Evolutionary conservation across 2,888 invertebrate species (phyloP).

Genomic region (Acleris cristana): DNA sequence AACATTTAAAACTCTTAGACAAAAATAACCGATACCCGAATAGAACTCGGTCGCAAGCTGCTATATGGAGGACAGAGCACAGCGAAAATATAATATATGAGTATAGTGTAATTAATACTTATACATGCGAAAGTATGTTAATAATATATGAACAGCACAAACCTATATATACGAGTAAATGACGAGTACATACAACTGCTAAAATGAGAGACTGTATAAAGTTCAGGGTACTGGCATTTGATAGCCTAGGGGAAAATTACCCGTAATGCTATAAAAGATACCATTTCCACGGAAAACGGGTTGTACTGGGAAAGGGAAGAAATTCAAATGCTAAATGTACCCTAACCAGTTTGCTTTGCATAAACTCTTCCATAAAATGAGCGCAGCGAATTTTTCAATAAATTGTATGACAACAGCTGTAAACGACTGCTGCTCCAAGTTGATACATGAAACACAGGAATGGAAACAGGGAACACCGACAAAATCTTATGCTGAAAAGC

Average conservation of each 20-base stretch:
- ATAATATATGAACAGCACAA: too few relatives aligned
- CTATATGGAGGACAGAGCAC: not conserved
- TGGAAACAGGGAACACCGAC: too few relatives aligned
- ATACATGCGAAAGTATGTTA: not conserved
- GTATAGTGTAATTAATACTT: not conserved
- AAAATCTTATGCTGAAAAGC: too few relatives aligned
- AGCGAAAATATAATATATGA: not conserved
- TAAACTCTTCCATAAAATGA: too few relatives aligned
- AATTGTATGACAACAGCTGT: too few relatives aligned
- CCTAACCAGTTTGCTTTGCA: too few relatives aligned
- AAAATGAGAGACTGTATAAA: not conserved
- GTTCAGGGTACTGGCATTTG: slow-evolving; percentile 30
- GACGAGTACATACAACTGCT: too few relatives aligned
- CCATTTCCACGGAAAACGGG: slow-evolving; percentile 17
- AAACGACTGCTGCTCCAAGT: too few relatives aligned
- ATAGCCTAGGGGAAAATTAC: slow-evolving; percentile 15
- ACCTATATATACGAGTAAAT: too few relatives aligned
- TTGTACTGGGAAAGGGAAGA: slow-evolving; percentile 1
- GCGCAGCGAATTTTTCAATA: too few relatives aligned
- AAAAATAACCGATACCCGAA: not conserved
- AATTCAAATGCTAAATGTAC: too few relatives aligned
- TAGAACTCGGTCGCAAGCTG: not conserved
- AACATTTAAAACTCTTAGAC: slow-evolving; percentile 1
- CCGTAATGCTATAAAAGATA: slow-evolving; percentile 23
- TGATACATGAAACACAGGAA: too few relatives aligned